Evolutionary conservation across 2,888 invertebrate genomes (phyloP).

Genomic region (Heteropelma amictum): DNA sequence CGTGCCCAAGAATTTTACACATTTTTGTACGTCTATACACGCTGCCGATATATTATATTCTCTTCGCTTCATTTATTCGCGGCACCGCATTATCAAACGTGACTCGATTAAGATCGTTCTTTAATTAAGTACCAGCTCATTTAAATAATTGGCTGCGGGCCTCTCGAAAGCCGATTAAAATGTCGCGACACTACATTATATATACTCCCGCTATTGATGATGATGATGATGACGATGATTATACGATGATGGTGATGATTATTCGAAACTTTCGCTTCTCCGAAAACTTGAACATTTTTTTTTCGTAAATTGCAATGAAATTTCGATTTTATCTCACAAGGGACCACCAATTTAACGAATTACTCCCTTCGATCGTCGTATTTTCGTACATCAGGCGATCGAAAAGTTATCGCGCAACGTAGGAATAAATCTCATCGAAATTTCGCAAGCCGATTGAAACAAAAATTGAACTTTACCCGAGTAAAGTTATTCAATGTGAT

Average conservation of each 20-base stretch:
- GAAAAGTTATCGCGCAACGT: not conserved
- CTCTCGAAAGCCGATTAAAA: conserved; percentile 48
- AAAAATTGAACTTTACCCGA: too few relatives aligned
- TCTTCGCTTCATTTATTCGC: conserved; percentile 38
- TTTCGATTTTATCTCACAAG: not conserved
- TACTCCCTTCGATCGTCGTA: conserved; percentile 10
- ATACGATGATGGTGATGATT: conserved; percentile 12
- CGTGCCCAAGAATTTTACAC: conserved; percentile 8
- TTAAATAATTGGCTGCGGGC: conserved; percentile 54
- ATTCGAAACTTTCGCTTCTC: conserved; percentile 30
- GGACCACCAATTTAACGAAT: conserved; percentile 20
- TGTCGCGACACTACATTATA: conserved; percentile 35
- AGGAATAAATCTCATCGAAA: not conserved
- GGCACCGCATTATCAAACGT: conserved; percentile 56
- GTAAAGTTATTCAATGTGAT: too few relatives aligned
- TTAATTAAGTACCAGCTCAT: conserved; percentile 58
- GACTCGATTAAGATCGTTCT: conserved; percentile 56
- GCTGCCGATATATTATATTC: conserved; percentile 43
- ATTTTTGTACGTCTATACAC: conserved; percentile 26
- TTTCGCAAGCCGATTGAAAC: too few relatives aligned
- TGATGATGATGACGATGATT: conserved; percentile 17
- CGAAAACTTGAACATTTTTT: not conserved
- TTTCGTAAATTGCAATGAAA: conserved; percentile 22
- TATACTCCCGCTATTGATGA: conserved; percentile 14
- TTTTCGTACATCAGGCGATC: not conserved